These are phyloP conservation scores for Bubo scandiacus DNA, from an alignment of 2,113 vertebrate species.

Conservation along the genomic window DNA sequence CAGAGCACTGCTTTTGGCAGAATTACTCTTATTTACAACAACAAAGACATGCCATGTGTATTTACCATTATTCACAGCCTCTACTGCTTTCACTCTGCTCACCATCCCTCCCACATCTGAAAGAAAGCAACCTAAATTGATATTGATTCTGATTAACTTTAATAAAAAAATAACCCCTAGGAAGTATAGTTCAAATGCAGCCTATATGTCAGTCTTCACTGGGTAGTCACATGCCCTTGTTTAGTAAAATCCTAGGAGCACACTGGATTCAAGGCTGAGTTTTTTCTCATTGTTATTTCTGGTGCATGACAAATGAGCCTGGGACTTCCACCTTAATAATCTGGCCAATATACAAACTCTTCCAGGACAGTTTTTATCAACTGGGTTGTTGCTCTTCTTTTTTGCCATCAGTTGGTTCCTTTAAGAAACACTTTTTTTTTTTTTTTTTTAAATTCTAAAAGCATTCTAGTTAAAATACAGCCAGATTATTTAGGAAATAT, in stretches of 20 bases:
- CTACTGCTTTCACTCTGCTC: background rate
- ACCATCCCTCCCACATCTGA: background rate
- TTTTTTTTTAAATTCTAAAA: background rate
- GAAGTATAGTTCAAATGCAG: background rate
- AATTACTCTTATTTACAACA: background rate
- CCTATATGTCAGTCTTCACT: background rate
- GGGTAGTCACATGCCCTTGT: background rate
- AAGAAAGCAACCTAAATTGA: background rate
- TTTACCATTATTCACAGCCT: background rate
- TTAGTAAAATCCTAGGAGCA: background rate
- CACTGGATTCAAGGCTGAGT: background rate
- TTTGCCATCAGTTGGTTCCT: background rate
- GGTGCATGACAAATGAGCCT: background rate
- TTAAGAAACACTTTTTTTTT: background rate
- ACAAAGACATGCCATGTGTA: background rate
- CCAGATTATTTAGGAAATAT: background rate
- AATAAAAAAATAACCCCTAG: background rate
- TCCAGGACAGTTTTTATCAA: background rate
- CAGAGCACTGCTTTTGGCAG: background rate
- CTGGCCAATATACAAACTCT: background rate
- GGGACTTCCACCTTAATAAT: background rate
- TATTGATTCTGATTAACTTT: background rate
- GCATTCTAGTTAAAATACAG: background rate
- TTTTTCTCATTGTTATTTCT: background rate
- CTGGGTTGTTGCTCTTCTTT: background rate